Base-by-base conservation (phyloP, 2,113 vertebrate species). In the Eptesicus fuscus region DNA sequence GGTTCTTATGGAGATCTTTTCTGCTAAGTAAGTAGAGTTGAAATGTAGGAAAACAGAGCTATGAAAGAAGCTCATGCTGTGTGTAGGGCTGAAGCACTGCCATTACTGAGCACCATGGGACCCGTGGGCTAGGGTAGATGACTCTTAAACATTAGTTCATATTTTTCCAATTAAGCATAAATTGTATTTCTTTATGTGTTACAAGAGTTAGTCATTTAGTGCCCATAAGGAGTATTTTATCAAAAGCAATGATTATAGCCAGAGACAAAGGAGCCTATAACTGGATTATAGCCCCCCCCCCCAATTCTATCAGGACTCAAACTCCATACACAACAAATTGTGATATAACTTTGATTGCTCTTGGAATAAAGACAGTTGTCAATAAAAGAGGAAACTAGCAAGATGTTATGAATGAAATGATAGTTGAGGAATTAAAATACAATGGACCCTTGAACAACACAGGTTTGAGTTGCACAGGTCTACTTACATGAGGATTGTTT, bases 131-230 rank as follows among this genome's bases (percentile, higher is more conserved):
- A 71, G 53, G 63, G 51, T 86, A 65, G 96, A 95, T 83, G 98
- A 86, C 35, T 16, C 89, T 93, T 96, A 97, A 98, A 61, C 91
- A 97, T 97, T 92, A 95, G 69, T 95, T 98, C 86, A 44, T 96
- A 92, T 96, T 98, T 97, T 98, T 97, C 96, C 96, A 98, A 47
- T 98, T 98, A 98, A 73, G 82, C 85, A 6, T 96, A 96, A 97
- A 82, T 98, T 97, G 97, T 97, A 76, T 91, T 98, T 91, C 83
- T 91, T 92, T 97, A 20, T 88, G 49, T 93, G 63, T 77, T 96
- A 93, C 91, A 98, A 96, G 92, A 96, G 87, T 97, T 91, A 97
- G 88, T 96, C 88, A 96, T 97, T 98, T 98, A 97, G 87, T 97
- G 82, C 51, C 91, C 96, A 88, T 83, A 94, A 97, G 96, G 96